Evolutionary conservation across 2,113 vertebrate species (phyloP).

Genomic region (Callorhinus ursinus): DNA sequence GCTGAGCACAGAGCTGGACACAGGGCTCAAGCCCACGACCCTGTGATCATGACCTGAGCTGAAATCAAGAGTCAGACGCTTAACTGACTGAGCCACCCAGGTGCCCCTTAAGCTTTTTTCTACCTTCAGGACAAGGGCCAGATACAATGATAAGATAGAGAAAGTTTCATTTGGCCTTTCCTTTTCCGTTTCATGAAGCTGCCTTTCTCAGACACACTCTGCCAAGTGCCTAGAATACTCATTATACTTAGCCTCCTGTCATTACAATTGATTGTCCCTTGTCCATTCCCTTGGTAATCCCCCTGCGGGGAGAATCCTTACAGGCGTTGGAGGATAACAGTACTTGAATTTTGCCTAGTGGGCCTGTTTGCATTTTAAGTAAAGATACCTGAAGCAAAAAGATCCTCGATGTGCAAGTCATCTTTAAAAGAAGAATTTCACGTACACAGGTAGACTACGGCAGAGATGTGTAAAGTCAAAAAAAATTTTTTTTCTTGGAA

Average conservation of each 20-base stretch:
- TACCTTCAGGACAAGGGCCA: background rate
- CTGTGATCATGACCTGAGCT: background rate
- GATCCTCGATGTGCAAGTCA: background rate
- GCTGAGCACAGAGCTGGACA: background rate
- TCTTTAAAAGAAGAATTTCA: background rate
- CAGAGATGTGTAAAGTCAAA: background rate
- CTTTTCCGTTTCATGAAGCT: background rate
- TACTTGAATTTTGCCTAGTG: background rate
- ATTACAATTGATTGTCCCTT: background rate
- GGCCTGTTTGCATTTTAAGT: background rate
- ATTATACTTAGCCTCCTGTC: background rate
- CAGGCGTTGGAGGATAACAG: background rate
- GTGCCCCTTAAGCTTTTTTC: background rate
- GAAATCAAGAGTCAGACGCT: background rate
- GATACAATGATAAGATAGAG: background rate
- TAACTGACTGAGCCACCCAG: background rate
- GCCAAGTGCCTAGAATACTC: background rate
- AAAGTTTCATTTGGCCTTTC: background rate
- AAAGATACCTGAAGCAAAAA: background rate
- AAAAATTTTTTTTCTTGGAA: background rate
- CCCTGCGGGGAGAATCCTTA: background rate
- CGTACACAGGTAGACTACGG: background rate
- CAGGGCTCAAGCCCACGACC: background rate
- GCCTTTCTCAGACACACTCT: background rate
- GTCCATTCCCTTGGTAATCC: background rate